Evolutionary conservation across 2,113 vertebrate species (phyloP), one percentile per base, ranked within the genome.

Genomic region (Poeciliopsis retropinna): DNA sequence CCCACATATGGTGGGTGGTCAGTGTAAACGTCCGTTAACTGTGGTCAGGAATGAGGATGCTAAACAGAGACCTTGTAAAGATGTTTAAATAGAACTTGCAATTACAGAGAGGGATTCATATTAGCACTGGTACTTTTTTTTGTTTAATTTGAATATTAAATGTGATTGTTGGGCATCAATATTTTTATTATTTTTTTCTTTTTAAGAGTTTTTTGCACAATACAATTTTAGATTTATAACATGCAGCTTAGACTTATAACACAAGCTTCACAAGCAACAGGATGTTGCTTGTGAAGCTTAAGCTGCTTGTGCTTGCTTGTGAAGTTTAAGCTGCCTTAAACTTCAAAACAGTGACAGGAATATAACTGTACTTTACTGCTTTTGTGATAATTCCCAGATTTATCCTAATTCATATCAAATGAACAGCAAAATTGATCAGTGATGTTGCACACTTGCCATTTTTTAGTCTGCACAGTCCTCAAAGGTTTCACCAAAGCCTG

Each of bases 31-130:
- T 68, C 67, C 83, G 82, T 84, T 68, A 65, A 83, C 90, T 85
- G 75, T 57, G 51, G 19, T 70, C 47, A 60, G 83, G 82, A 85
- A 84, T 75, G 30, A 34, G 29, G 60, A 69, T 62, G 67, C 37
- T 65, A 37, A 86, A 87, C 78, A 85, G 83, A 78, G 74, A 68
- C 60, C 61, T 78, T 90, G 82, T 88, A 34, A n/a, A 80, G 65
- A 78, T 67, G 64, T 90, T 70, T 82, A 83, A 69, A 78, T 82
- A 10, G 22, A 67, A 63, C 75, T 54, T 10, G 60, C 41, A 54
- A 60, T 70, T 19, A 28, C 32, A 61, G 34, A 89, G 77, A 78
- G 79, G 25, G 64, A 65, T 13, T 60, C 78, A 60, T 70, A 79
- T 80, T 65, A 78, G 41, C 25, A 3, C 30, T 47, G 5, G 22